phyloP scores from a whole-genome alignment of 2,113 vertebrate genomes.

The Struthio camelus region DNA sequence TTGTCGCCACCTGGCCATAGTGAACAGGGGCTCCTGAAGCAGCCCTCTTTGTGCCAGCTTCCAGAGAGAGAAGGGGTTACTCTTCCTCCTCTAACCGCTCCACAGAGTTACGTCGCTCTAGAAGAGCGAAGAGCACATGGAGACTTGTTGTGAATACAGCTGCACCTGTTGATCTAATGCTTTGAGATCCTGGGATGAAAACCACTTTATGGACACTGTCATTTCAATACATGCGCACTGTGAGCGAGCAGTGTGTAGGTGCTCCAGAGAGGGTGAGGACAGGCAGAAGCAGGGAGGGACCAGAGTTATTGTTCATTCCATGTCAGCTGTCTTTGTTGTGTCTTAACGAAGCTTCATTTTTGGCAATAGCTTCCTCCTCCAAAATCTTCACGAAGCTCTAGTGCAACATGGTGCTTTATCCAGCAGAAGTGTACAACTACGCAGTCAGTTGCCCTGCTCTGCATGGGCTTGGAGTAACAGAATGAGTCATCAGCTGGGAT shows the following conservation, averaged over 20 bases:
- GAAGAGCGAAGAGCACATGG: not conserved
- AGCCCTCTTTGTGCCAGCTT: not conserved
- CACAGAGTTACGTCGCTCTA: accelerated
- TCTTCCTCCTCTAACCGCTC: not conserved
- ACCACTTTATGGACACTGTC: not conserved
- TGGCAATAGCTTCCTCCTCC: not conserved
- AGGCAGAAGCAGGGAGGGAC: not conserved
- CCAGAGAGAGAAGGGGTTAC: not conserved
- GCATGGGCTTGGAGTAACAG: constrained; percentile 18
- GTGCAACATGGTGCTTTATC: not conserved
- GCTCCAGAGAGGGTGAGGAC: not conserved
- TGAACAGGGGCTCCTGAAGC: not conserved
- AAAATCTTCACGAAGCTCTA: not conserved
- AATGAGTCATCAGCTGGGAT: constrained; percentile 26
- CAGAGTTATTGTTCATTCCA: accelerated
- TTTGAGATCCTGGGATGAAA: not conserved
- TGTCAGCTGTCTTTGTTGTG: not conserved
- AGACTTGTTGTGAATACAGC: not conserved
- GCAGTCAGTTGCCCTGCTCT: constrained; percentile 21
- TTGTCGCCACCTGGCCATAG: not conserved
- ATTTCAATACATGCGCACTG: not conserved
- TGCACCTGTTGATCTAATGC: not conserved
- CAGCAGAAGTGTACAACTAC: not conserved
- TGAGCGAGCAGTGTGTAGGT: accelerated
- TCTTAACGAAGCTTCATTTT: not conserved